Evolutionary conservation across 2,888 invertebrate genomes (phyloP).

Genomic region (Melipona beecheii): DNA sequence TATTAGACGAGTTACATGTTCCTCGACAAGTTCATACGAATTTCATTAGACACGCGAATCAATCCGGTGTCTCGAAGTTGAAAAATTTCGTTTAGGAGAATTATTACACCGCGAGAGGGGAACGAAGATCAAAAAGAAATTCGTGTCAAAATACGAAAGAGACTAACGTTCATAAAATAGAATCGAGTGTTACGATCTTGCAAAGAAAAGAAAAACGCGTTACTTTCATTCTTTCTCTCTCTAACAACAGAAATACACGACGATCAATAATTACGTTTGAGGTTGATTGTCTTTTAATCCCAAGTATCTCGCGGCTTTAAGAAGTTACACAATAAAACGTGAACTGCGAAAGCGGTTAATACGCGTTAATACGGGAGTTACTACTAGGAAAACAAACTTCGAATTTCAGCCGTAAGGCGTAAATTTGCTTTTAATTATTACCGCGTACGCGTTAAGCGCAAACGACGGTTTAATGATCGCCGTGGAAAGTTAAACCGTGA

Average conservation of each 20-base stretch:
- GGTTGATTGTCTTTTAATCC: background rate
- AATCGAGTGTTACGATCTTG: background rate
- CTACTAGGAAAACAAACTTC: background rate
- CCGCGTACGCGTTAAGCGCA: background rate
- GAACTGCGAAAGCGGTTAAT: background rate
- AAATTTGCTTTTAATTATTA: background rate
- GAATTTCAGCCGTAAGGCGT: background rate
- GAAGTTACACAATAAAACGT: background rate
- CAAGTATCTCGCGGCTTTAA: background rate
- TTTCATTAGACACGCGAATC: no score
- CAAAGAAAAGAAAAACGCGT: background rate
- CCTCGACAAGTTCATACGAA: no score
- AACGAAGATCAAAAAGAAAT: background rate
- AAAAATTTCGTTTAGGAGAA: no score
- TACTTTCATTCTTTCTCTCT: no score
- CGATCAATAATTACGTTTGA: background rate
- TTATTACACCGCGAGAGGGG: no score
- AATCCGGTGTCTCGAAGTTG: no score
- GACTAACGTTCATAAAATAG: background rate
- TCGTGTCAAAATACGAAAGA: background rate
- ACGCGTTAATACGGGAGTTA: background rate
- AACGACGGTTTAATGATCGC: constrained; percentile 23
- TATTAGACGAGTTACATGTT: no score
- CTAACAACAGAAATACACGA: background rate
- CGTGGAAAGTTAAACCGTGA: constrained; percentile 14